phyloP scores from a whole-genome alignment of 2,888 invertebrate species.

The Taenaris catops region DNA sequence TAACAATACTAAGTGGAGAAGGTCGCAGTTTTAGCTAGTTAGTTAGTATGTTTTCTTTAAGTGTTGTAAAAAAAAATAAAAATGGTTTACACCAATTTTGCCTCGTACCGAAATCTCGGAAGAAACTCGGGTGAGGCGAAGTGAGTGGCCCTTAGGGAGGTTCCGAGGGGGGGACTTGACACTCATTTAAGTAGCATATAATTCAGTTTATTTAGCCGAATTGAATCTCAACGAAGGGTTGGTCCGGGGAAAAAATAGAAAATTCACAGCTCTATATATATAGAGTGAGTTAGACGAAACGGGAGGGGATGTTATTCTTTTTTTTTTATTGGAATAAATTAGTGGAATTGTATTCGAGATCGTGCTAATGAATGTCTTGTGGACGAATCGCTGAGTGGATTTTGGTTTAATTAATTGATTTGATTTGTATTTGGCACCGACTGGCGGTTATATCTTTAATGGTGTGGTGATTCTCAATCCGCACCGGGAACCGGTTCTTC shows the following conservation, averaged over 20 bases:
- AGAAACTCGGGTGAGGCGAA: constrained; percentile 60
- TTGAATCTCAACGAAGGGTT: constrained; percentile 56
- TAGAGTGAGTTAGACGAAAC: constrained; percentile 8
- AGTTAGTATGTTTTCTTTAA: too few relatives aligned
- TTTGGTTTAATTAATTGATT: constrained; percentile 57
- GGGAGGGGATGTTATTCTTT: constrained; percentile 42
- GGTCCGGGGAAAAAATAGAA: constrained; percentile 35
- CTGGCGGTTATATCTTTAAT: constrained; percentile 4
- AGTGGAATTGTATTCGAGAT: constrained; percentile 56
- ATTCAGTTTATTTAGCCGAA: constrained; percentile 82
- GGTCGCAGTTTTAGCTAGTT: too few relatives aligned
- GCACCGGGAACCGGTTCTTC: not conserved
- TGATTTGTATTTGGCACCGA: constrained; percentile 26
- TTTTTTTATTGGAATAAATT: constrained; percentile 74
- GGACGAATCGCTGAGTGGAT: constrained; percentile 42
- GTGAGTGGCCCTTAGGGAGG: constrained; percentile 53
- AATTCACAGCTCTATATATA: constrained; percentile 22
- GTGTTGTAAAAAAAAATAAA: too few relatives aligned
- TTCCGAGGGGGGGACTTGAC: constrained; percentile 56
- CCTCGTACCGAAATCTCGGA: constrained; percentile 40
- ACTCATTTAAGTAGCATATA: constrained; percentile 86
- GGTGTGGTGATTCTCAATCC: constrained; percentile 2
- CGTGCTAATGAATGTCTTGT: constrained; percentile 64
- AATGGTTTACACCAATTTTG: constrained; percentile 30
- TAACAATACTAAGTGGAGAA: too few relatives aligned